Evolutionary conservation across 2,797 vertebrate genomes (phyloP).

Genomic region (Onychomys torridus): DNA sequence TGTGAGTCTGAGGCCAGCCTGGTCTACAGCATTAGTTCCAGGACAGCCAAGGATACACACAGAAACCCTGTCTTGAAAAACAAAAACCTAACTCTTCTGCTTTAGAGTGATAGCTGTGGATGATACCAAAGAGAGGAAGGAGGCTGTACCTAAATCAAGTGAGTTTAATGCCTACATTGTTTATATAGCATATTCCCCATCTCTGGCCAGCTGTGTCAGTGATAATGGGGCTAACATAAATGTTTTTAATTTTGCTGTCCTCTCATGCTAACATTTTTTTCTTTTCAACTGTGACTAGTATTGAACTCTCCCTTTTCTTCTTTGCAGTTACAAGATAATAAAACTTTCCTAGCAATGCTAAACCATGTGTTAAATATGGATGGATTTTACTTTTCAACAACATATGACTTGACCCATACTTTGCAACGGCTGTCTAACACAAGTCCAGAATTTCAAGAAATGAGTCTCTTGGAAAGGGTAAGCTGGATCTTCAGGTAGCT

Average conservation of each 20-base stretch:
- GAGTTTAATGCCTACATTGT: fast-evolving
- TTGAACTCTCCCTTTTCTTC: constrained; percentile 11
- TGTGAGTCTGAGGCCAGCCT: neutral
- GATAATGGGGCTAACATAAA: neutral
- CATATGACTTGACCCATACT: constrained; percentile 96
- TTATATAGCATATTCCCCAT: fast-evolving
- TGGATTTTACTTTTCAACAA: constrained; percentile 96
- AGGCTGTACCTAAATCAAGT: no score
- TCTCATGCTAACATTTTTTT: neutral
- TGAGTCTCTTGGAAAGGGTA: constrained; percentile 98
- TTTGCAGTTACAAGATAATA: constrained; percentile 96
- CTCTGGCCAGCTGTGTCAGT: neutral
- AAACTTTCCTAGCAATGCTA: constrained; percentile 95
- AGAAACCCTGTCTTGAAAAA: neutral
- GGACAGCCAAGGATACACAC: neutral
- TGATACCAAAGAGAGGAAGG: neutral
- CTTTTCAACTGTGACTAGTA: neutral
- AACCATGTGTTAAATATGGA: constrained; percentile 94
- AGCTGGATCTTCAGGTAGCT: constrained; percentile 75
- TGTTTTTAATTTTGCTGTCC: constrained; percentile 24
- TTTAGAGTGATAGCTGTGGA: neutral
- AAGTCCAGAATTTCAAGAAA: constrained; percentile 98
- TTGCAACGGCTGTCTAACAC: constrained; percentile 97
- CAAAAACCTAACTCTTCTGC: neutral
- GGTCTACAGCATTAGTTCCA: neutral